Percentiles rank a stretch among this genome's conserved stretches.
Evolutionary conservation across 1,140 invertebrate species (phyloP).

Genomic region (Heliothis virescens): DNA sequence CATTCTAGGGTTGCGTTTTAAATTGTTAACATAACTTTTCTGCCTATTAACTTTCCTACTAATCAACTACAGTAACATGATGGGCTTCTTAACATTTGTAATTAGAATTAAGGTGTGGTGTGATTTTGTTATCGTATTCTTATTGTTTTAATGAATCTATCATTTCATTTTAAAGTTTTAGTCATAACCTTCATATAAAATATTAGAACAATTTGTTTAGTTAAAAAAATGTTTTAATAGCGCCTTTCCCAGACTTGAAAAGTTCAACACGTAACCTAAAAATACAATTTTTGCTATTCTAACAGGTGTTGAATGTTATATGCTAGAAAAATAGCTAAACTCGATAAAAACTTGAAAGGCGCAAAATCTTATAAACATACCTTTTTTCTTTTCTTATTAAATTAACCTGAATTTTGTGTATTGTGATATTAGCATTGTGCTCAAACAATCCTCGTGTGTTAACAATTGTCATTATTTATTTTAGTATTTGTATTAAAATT

Average conservation of each 20-base stretch:
- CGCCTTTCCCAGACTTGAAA: slow-evolving; percentile 2
- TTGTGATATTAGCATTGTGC: slow-evolving; percentile 34
- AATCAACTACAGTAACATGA: slow-evolving; percentile 49
- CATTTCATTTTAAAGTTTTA: slow-evolving; percentile 7
- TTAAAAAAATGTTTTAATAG: background rate
- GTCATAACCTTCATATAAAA: background rate
- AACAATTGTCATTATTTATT: slow-evolving; percentile 44
- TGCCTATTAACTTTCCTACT: slow-evolving; percentile 45
- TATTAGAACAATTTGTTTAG: background rate
- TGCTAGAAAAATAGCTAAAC: background rate
- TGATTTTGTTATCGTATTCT: slow-evolving; percentile 62
- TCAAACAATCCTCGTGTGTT: slow-evolving; percentile 40
- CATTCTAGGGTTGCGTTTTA: slow-evolving; percentile 14
- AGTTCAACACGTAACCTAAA: slow-evolving; percentile 9
- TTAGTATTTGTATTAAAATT: slow-evolving; percentile 35
- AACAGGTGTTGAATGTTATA: background rate
- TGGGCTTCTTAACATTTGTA: slow-evolving; percentile 71
- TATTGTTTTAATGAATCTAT: slow-evolving; percentile 1
- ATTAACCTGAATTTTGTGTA: slow-evolving; percentile 33
- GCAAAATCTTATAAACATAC: background rate
- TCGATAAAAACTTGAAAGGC: background rate
- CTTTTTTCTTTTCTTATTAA: slow-evolving; percentile 3
- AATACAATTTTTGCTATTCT: background rate
- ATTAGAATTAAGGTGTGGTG: slow-evolving; percentile 82
- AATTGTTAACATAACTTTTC: slow-evolving; percentile 21